Conservation (phyloP, 2,797 vertebrate species). For the Scomberomorus guttatus region DNA sequence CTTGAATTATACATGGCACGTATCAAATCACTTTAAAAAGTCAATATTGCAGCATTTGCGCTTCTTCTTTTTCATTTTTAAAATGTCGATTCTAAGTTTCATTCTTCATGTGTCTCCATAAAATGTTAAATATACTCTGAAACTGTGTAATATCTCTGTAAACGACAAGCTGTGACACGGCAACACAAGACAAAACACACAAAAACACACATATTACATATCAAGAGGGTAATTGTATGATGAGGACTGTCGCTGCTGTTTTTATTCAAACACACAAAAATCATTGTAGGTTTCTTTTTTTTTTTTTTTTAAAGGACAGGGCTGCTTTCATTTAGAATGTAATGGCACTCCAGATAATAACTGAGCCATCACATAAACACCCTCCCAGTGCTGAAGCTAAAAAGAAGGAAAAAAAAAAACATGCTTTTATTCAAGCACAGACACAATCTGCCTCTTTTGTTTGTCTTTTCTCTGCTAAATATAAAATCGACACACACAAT, state of each 20-base stretch:
- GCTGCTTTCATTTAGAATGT: not conserved
- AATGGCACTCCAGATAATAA: constrained; percentile 17
- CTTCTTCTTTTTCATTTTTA: not conserved
- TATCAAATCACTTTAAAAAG: not conserved
- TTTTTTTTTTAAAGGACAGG: not conserved
- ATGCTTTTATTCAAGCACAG: constrained; percentile 13
- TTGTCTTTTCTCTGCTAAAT: not conserved
- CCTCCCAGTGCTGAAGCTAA: not conserved
- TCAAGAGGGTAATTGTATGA: not conserved
- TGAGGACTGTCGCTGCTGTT: not conserved
- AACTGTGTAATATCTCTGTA: constrained; percentile 13
- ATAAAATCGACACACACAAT: not conserved
- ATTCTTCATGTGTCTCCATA: not conserved
- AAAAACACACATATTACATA: not conserved
- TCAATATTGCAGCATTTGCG: not conserved
- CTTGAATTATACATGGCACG: not conserved
- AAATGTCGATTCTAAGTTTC: constrained; percentile 6
- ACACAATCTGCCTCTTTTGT: constrained; percentile 14
- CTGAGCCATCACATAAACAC: not conserved
- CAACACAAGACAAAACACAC: constrained; percentile 17
- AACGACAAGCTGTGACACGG: constrained; percentile 41
- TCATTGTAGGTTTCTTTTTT: not conserved
- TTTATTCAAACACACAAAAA: constrained; percentile 1
- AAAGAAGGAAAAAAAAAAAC: not conserved
- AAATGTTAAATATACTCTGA: constrained; percentile 16